Evolutionary conservation across 2,888 invertebrate species (phyloP).

Genomic region (Lochmaea capreae): DNA sequence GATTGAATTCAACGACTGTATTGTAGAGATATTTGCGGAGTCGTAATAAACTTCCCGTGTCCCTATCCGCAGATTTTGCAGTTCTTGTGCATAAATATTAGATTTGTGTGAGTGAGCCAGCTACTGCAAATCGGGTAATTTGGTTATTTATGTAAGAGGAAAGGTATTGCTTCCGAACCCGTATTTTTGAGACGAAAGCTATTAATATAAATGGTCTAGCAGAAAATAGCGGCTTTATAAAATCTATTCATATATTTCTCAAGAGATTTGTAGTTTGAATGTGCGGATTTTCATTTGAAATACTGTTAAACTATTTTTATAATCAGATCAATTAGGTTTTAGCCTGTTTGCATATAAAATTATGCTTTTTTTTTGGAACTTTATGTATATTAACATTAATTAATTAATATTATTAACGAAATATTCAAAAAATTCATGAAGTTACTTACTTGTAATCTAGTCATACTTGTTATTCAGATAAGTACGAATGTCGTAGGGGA

Average conservation of each 20-base stretch:
- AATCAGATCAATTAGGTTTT: neutral
- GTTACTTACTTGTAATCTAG: conserved; percentile 1
- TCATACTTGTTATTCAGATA: conserved; percentile 16
- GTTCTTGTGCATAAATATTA: conserved; percentile 10
- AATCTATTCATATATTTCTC: conserved; percentile 11
- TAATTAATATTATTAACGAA: too few species aligned
- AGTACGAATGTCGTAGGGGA: conserved; percentile 16
- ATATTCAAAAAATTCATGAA: neutral
- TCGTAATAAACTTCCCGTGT: conserved; percentile 3
- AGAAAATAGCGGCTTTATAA: neutral
- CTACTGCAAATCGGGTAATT: conserved; percentile 13
- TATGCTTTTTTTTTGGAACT: too few species aligned
- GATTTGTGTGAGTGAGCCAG: conserved; percentile 1
- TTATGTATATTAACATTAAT: too few species aligned
- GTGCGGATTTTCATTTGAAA: neutral
- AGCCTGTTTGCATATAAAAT: too few species aligned
- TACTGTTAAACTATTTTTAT: neutral
- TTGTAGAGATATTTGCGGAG: conserved; percentile 9
- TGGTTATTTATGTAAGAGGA: conserved; percentile 17
- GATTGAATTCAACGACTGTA: conserved; percentile 10
- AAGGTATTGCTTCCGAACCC: conserved; percentile 2
- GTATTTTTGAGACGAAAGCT: conserved; percentile 11
- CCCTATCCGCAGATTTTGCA: conserved; percentile 7
- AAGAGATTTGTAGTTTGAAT: neutral
- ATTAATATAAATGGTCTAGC: conserved; percentile 13